Evolutionary conservation across 1,140 invertebrate genomes (phyloP), one percentile per base, ranked within the genome.

Genomic region (Diuraphis noxia): DNA sequence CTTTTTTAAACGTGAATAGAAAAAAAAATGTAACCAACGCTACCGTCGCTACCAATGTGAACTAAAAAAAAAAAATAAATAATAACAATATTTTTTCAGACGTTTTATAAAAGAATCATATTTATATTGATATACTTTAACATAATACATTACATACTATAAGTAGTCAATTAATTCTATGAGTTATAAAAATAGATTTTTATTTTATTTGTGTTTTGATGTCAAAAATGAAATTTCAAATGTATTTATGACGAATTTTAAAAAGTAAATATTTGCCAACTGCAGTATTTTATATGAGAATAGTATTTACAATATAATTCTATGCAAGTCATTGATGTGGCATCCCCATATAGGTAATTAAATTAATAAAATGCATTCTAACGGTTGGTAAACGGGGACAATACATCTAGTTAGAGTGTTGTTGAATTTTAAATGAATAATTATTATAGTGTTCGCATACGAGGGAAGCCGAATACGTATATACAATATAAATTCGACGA

Each of bases 401-500:
- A 88, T 88, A 17, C 86, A 38, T 52, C 86, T 88, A 88, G 86
- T 88, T 88, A 88, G 86, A 88, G 86, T 88, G 86, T 36, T 63
- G 86, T 88, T 88, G 86, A 40, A 63, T 88, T 88, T 88, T 88
- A 88, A 88, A 88, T 88, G 86, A 88, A 88, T 88, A 88, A 88
- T 88, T 88, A 88, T 88, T 88, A 85, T 84, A 38, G 49, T 40
- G 52, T 2, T 56, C 13, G 86, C 30, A 19, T 40, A 63, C 13
- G 25, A 30, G 46, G 85, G 85, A 86, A 86, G 85, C 85, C 23
- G 85, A 86, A 86, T 46, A 85, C 46, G 21, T 72, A 72, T 34
- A 17, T 72, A 72, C 34, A 72, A 72, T 72, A 72, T 72, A 72
- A 25, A 86, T 88, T 63, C 52, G n/a, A 63, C 49, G 36, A 38